These are phyloP conservation scores for Protaetia brevitarsis DNA, from an alignment of 1,140 invertebrate genomes.

Conservation along the genomic window DNA sequence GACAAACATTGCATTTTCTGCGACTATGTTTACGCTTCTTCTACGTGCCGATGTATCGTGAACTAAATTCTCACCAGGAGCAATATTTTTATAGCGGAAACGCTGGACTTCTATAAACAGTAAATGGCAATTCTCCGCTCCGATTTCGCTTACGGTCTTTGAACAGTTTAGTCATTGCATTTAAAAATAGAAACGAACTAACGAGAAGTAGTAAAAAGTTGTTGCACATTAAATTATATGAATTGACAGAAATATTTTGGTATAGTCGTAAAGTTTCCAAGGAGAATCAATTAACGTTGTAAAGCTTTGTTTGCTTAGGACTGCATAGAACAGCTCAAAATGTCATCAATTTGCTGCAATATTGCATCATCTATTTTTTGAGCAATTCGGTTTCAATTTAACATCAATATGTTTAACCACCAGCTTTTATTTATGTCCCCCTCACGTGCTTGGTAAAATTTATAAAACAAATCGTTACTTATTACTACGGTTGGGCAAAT, in stretches of 20 bases:
- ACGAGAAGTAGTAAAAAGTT: neutral
- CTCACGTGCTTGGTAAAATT: too few relatives aligned
- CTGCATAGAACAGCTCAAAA: too few relatives aligned
- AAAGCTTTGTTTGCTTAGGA: neutral
- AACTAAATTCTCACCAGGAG: neutral
- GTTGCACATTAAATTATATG: neutral
- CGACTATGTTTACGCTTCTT: neutral
- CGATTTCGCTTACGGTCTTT: neutral
- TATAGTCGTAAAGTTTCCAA: neutral
- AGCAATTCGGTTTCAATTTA: too few relatives aligned
- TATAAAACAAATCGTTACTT: too few relatives aligned
- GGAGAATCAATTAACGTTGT: neutral
- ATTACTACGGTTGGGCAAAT: too few relatives aligned
- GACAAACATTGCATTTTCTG: neutral
- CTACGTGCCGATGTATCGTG: neutral
- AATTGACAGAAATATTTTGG: neutral
- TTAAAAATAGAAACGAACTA: neutral
- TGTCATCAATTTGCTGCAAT: too few relatives aligned
- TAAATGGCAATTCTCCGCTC: neutral
- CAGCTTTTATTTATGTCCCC: too few relatives aligned
- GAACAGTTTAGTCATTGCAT: neutral
- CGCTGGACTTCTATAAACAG: conserved; percentile 9
- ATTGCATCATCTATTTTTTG: too few relatives aligned
- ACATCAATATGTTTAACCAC: too few relatives aligned
- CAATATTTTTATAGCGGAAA: conserved; percentile 15